These are phyloP conservation scores for Salpingus planirostris DNA, from an alignment of 2,888 invertebrate genomes.

Conservation along the genomic window DNA sequence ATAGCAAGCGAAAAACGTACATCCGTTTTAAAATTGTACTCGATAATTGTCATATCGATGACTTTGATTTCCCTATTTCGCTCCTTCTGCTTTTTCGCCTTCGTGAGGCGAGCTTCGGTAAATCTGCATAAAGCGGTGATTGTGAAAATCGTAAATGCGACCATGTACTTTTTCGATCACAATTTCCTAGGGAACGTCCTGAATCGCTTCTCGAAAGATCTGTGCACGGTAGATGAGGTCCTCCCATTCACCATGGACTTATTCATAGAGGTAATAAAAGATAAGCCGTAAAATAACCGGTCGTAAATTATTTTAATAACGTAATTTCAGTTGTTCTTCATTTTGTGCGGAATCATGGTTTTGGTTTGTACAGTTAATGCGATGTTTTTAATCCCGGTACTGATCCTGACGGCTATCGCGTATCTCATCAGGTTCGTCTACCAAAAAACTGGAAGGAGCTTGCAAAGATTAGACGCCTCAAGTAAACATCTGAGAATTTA, in stretches of 20 bases:
- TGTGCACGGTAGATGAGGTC: slow-evolving; percentile 21
- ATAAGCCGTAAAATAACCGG: too few relatives aligned
- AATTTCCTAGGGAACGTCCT: slow-evolving; percentile 24
- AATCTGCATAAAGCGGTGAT: slow-evolving; percentile 21
- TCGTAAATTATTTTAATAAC: slow-evolving; percentile 1
- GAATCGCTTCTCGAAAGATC: slow-evolving; percentile 24
- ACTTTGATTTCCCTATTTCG: slow-evolving; percentile 19
- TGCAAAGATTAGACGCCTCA: slow-evolving; percentile 21
- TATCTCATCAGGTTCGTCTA: slow-evolving; percentile 18
- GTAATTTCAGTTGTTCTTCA: slow-evolving; percentile 6
- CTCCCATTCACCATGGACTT: slow-evolving; percentile 23
- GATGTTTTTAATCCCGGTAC: slow-evolving; percentile 17
- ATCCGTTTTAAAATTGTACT: slow-evolving; percentile 15
- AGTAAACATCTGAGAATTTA: slow-evolving; percentile 17
- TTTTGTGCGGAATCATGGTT: slow-evolving; percentile 17
- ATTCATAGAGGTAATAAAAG: slow-evolving; percentile 19
- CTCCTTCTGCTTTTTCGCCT: slow-evolving; percentile 23
- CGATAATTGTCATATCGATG: slow-evolving; percentile 18
- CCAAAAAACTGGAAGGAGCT: slow-evolving; percentile 21
- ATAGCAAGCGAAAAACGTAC: slow-evolving; percentile 2
- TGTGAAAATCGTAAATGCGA: slow-evolving; percentile 17
- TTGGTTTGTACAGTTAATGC: slow-evolving; percentile 18
- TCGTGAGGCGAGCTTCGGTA: slow-evolving; percentile 21
- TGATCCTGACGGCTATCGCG: slow-evolving; percentile 12
- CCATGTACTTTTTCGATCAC: slow-evolving; percentile 21